Evolutionary conservation across 2,888 invertebrate genomes (phyloP).

Genomic region (Papilio elwesi): DNA sequence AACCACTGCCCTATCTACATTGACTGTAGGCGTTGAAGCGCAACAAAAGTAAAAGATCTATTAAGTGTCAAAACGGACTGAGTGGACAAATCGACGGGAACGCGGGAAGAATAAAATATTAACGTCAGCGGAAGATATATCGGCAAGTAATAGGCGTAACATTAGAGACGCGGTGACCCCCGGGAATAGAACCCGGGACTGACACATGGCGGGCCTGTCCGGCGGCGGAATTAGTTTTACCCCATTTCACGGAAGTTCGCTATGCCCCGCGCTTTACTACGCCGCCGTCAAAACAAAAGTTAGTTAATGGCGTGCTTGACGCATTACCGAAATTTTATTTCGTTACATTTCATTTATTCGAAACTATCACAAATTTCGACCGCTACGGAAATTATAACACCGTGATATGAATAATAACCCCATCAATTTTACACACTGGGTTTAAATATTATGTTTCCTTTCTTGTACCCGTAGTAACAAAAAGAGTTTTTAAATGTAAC

Average conservation of each 20-base stretch:
- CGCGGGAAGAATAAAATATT: conserved; percentile 76
- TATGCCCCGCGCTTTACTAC: conserved; percentile 58
- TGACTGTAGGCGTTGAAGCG: not conserved
- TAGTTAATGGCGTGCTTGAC: conserved; percentile 38
- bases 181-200: conserved; percentile 73
- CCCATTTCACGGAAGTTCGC: conserved; percentile 81
- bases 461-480: not conserved
- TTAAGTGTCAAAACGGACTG: conserved; percentile 42
- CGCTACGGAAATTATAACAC: not conserved
- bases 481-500: not conserved
- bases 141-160: conserved; percentile 81
- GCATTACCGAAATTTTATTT: conserved; percentile 41
- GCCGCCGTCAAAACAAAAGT: conserved; percentile 46
- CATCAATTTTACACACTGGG: not conserved
- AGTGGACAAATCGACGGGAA: conserved; percentile 64
- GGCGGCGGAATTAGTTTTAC: conserved; percentile 74
- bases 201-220: conserved; percentile 74
- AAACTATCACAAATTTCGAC: conserved; percentile 16
- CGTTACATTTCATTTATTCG: conserved; percentile 32
- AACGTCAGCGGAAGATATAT: conserved; percentile 77
- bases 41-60: conserved; percentile 19
- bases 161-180: conserved; percentile 70
- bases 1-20: not conserved
- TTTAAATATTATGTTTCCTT: not conserved
- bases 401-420: conserved; percentile 13